Evolutionary conservation across 2,888 invertebrate species (phyloP), one percentile per base, ranked within the genome.

Genomic region (Limnephilus rhombicus): DNA sequence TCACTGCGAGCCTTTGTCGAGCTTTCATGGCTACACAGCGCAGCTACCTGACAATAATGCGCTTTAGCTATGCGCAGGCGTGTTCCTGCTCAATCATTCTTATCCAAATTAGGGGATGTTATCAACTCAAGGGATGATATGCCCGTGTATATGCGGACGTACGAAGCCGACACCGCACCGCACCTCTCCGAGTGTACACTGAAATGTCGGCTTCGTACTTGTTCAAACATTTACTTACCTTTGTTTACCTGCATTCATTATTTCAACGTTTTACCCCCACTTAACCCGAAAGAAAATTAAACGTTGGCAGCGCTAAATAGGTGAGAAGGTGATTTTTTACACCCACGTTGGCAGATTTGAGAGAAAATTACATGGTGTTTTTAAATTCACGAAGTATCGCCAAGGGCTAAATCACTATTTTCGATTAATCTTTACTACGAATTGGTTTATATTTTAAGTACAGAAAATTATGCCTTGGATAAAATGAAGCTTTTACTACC

Each of bases 11-110:
- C 91, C 41, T 80, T 80, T 53, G 41, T 89, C 37, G 85, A 37
- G 90, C 89, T 89, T 89, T 81, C 80, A 7, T 18, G 53, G 15
- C 45, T 89, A 53, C 24, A 31, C 29, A 83, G 90, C 49, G 85
- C 37, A n/a, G n/a, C 45, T 29, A 41, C 53, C 82, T 90, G 68
- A 68, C 90, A 37, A 41, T 93, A 93, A 93, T 93, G 90, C 91
- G 45, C 49, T 34, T 29, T 34, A 29, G 82, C 91, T 93, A 93
- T 93, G 93, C 93, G 92, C 90, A 91, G 90, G 80, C 93, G 90
- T 90, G 93, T 91, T 49, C 87, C 90, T 86, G 89, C 92, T 92
- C 92, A 92, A 93, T 93, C 93, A 93, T 92, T 92, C 92, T 93
- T 93, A 93, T 92, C 93, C 92, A 91, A 93, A 93, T 92, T 91